Base-by-base conservation (phyloP, 2,888 invertebrate species). In the Andrena haemorrhoa region DNA sequence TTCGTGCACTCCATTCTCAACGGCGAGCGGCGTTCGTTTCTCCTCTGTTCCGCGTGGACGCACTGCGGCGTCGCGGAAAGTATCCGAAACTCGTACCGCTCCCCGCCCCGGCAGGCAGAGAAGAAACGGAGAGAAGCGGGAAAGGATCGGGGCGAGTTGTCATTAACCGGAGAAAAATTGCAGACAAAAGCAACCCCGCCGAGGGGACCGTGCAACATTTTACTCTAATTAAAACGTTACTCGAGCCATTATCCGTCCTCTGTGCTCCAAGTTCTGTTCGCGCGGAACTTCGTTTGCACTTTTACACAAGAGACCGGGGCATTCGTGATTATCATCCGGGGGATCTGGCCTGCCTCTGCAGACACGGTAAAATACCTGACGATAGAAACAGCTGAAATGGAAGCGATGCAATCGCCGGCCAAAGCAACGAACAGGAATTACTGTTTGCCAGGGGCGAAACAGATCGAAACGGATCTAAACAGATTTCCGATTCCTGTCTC, bases 171-270 rank as follows among this genome's bases (percentile, higher is more conserved):
- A 33, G 61, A n/a, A 71, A 23, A 61, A 49, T 23, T 7, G 10
- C n/a, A 53, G 12, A 68, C 51, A 20, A 56, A 23, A 56, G 26
- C 23, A 1, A 56, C 26, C 23, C 7, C 23, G 26, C 12, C 63
- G 35, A 35, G 63, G 23, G 20, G 63, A 20, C 8, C 20, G 35
- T 41, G 72, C 56, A 60, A 64, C 72, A 72, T 77, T 77, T 77
- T 66, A 71, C 72, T 72, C 61, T 72, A 72, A 72, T 77, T 72
- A 72, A 77, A 77, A 77, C 72, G 71, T 72, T 66, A 72, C 58
- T 26, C 56, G 56, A 70, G 69, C 56, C 64, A 41, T 76, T 76
- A 70, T 76, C 76, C 61, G 64, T 70, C 70, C 63, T 33, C 47
- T 61, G 64, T 47, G 56, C 58, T 53, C 75, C 75, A 51, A 70